Evolutionary conservation across 1,140 invertebrate species (phyloP), one percentile per base, ranked within the genome.

Genomic region (Bombus terrestris): DNA sequence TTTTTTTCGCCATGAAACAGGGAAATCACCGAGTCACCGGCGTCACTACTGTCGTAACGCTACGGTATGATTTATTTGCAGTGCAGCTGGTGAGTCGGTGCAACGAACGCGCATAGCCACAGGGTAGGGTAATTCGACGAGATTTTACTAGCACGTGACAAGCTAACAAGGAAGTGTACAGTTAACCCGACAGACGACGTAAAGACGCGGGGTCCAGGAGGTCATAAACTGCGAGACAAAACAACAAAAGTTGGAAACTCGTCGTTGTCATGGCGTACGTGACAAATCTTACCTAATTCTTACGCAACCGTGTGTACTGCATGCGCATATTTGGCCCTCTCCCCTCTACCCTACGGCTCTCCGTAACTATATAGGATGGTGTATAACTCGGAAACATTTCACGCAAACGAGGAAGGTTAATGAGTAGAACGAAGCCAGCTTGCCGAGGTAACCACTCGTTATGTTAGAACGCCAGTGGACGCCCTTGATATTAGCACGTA

Each of bases 211-310:
- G 75, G 57, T 32, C 59, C 71, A 75, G 59, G 41, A 77, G 80
- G 64, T 71, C 62, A 87, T 90, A 89, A 89, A 90, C 78, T 79
- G 68, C 73, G 71, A 37, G 32, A 62, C 79, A 64, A 88, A 90
- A 89, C 82, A 47, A 47, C 47, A 18, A 47, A 47, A 47, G 47
- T 90, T 89, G 41, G 81, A 66, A 90, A 88, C 86, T 90, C 59
- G 28, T 62, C 28, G 28, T 62, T n/a, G 28, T n/a, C 57, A 12
- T 68, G 37, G 88, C 69, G 57, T 85, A 89, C 82, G 88, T 90
- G 88, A 90, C 89, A 88, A 90, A 90, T 90, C 88, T 88, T 83
- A 90, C 59, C 77, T 87, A 77, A 77, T 75, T 87, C 66, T 64
- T 32, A 83, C 76, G 82, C 59, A 82, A 87, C 79, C 59, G 71